Percentiles rank a stretch among this genome's conserved stretches.
Evolutionary conservation across 2,113 vertebrate species (phyloP).

Genomic region (Rousettus leschenaultii): DNA sequence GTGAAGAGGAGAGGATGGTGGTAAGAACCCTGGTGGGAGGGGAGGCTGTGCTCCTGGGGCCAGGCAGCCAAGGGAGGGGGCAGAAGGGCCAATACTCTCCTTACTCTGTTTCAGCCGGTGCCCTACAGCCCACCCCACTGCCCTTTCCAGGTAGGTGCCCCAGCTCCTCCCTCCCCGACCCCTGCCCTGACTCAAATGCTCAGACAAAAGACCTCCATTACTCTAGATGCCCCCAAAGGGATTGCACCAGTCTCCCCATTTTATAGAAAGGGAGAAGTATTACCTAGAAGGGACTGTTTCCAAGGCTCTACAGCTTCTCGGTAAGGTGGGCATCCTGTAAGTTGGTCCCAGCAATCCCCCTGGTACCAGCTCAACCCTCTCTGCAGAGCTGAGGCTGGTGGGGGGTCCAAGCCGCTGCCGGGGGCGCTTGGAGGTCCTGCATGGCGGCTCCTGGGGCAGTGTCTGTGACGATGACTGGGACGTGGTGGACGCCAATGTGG

Average conservation of each 20-base stretch:
- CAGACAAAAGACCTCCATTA: background rate
- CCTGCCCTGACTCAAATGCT: background rate
- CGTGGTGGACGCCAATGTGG: conserved; percentile 94
- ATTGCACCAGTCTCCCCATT: background rate
- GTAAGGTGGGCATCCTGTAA: fast-evolving
- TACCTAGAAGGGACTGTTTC: background rate
- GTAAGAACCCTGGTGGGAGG: background rate
- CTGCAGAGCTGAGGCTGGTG: conserved; percentile 88
- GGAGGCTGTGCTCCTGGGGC: background rate
- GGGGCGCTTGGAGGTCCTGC: conserved; percentile 92
- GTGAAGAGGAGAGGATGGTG: background rate
- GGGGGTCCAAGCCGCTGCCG: conserved; percentile 90
- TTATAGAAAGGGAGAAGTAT: background rate
- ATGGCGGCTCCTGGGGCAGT: conserved; percentile 91
- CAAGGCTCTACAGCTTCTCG: background rate
- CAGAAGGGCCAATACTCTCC: conserved; percentile 19
- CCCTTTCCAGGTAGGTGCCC: conserved; percentile 80
- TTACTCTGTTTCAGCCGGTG: conserved; percentile 76
- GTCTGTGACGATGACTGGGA: conserved; percentile 99
- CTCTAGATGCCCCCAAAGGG: background rate
- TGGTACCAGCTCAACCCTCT: conserved; percentile 10
- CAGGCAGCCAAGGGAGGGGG: background rate
- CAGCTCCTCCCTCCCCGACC: background rate
- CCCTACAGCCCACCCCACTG: conserved; percentile 30
- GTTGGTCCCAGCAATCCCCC: background rate